Evolutionary conservation across 2,888 invertebrate species (phyloP).

Genomic region (Matsumyia berberina): DNA sequence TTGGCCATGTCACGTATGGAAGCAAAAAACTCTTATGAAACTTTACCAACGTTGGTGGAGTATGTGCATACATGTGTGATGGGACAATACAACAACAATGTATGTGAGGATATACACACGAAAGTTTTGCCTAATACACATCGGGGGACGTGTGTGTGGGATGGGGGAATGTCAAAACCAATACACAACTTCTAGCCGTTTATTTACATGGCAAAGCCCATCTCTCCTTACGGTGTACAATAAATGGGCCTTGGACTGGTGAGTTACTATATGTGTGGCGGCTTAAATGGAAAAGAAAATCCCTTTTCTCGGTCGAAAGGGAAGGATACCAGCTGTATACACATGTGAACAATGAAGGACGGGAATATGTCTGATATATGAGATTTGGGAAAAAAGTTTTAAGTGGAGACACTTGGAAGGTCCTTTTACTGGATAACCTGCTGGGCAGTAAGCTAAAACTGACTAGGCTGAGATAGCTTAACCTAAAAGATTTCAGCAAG

Average conservation of each 20-base stretch:
- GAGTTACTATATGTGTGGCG: constrained; percentile 18
- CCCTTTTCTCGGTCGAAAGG: too few relatives aligned
- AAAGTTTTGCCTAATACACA: constrained; percentile 41
- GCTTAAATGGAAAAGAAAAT: too few relatives aligned
- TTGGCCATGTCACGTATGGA: constrained; percentile 48
- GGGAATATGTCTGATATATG: too few relatives aligned
- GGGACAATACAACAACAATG: constrained; percentile 37
- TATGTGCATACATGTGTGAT: constrained; percentile 3
- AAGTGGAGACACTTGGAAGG: too few relatives aligned
- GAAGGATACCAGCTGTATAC: too few relatives aligned
- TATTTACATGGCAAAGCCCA: constrained; percentile 42
- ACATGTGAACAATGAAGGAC: too few relatives aligned
- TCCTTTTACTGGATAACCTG: too few relatives aligned
- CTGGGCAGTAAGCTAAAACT: too few relatives aligned
- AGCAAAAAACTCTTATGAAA: too few relatives aligned
- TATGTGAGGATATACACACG: constrained; percentile 29
- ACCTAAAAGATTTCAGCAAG: too few relatives aligned
- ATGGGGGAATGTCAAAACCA: constrained; percentile 47
- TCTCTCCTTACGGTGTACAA: constrained; percentile 30
- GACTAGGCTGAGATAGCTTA: too few relatives aligned
- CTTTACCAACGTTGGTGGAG: not conserved
- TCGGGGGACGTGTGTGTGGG: constrained; percentile 9
- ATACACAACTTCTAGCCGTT: constrained; percentile 51
- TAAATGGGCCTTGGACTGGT: constrained; percentile 56
- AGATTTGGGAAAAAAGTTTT: too few relatives aligned